A percentile compares a stretch with the other conserved stretches of the same genome.
These are phyloP conservation scores for Eupelmus urozonus DNA, from an alignment of 2,888 invertebrate genomes.

Conservation along the genomic window DNA sequence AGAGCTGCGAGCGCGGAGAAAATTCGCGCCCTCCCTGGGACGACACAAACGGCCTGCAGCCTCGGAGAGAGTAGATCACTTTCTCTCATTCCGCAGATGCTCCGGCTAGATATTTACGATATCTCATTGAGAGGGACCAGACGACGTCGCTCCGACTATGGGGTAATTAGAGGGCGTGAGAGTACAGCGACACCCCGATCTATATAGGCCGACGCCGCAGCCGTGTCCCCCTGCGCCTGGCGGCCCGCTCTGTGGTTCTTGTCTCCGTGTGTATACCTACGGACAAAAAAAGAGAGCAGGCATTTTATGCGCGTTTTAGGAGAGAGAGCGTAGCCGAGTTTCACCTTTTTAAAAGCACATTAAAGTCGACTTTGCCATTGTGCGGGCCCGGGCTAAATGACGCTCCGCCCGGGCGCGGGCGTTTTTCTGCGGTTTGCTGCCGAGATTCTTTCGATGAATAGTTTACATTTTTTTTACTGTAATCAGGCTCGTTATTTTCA, in stretches of 20 bases:
- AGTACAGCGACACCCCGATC: slow-evolving; percentile 61
- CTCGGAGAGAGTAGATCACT: slow-evolving; percentile 51
- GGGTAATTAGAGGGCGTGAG: slow-evolving; percentile 77
- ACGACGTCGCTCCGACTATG: slow-evolving; percentile 62
- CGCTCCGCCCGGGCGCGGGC: background rate
- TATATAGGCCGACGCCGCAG: background rate
- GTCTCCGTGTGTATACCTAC: background rate
- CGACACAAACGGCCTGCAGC: slow-evolving; percentile 23
- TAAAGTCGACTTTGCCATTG: slow-evolving; percentile 59
- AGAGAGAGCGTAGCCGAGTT: slow-evolving; percentile 40
- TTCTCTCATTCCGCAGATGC: slow-evolving; percentile 67
- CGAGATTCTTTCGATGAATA: no score
- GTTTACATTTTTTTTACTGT: no score
- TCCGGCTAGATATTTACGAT: slow-evolving; percentile 68
- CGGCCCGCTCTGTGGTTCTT: background rate
- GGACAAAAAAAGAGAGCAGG: slow-evolving; percentile 22
- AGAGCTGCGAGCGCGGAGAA: slow-evolving; percentile 25
- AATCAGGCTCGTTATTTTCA: no score
- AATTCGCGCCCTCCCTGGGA: slow-evolving; percentile 36
- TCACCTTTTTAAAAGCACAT: slow-evolving; percentile 70
- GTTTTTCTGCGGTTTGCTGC: background rate
- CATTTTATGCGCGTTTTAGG: slow-evolving; percentile 30
- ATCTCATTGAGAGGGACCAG: slow-evolving; percentile 66
- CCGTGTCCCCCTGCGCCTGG: slow-evolving; percentile 9
- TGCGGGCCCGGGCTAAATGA: background rate